Evolutionary conservation across 2,797 vertebrate genomes (phyloP).

Genomic region (Hylomyscus alleni): DNA sequence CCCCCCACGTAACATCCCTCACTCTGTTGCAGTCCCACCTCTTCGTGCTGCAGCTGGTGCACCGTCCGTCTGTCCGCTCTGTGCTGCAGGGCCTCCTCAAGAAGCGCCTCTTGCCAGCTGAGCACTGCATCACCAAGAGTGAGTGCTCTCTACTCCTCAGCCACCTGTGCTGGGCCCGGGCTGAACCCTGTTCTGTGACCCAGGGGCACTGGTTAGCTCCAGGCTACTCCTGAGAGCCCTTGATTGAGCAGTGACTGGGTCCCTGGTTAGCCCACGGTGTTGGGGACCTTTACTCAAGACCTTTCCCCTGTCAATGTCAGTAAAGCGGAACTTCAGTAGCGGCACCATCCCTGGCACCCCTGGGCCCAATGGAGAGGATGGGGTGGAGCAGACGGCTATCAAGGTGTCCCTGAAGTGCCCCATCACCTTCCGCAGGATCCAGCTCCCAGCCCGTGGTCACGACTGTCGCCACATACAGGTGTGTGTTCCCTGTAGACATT

Average conservation of each 20-base stretch:
- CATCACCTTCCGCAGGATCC: slow-evolving; percentile 98
- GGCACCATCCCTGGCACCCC: slow-evolving; percentile 96
- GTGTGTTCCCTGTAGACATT: not conserved
- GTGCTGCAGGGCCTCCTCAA: slow-evolving; percentile 97
- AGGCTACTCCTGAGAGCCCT: not conserved
- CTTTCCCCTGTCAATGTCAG: slow-evolving; percentile 85
- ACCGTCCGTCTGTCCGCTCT: slow-evolving; percentile 95
- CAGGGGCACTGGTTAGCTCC: not conserved
- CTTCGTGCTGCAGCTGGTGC: slow-evolving; percentile 96
- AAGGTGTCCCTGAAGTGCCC: slow-evolving; percentile 98
- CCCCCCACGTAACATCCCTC: not conserved
- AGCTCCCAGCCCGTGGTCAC: slow-evolving; percentile 96
- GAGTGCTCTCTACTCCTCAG: slow-evolving; percentile 70
- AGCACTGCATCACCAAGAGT: slow-evolving; percentile 98
- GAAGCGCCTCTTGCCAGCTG: slow-evolving; percentile 96
- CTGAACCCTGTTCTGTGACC: not conserved
- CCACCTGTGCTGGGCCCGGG: not conserved
- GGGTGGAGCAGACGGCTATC: slow-evolving; percentile 97
- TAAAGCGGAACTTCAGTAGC: slow-evolving; percentile 97
- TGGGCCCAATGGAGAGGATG: slow-evolving; percentile 96
- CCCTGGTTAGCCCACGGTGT: not conserved
- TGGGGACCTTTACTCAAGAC: not conserved
- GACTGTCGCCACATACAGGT: slow-evolving; percentile 98
- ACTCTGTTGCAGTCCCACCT: slow-evolving; percentile 92
- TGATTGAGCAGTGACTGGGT: no score